These are phyloP conservation scores for Tiphia femorata DNA, from an alignment of 2,888 invertebrate genomes.

Conservation along the genomic window DNA sequence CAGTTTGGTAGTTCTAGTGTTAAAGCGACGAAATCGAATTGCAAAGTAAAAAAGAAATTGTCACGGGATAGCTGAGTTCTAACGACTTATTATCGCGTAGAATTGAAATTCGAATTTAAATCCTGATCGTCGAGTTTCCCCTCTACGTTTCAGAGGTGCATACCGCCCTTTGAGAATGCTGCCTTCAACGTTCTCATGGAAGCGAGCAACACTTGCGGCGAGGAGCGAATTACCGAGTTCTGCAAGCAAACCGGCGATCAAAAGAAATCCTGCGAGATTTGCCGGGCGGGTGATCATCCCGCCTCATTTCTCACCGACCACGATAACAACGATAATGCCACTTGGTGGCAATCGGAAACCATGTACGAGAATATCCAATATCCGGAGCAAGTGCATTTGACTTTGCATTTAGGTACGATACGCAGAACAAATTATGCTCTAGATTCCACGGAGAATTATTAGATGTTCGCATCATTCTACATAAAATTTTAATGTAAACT, in stretches of 20 bases:
- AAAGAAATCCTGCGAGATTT: slow-evolving; percentile 84
- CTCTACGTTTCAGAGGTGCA: slow-evolving; percentile 91
- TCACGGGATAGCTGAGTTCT: too few species aligned
- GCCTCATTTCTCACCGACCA: slow-evolving; percentile 88
- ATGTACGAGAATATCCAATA: slow-evolving; percentile 94
- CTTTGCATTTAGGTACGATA: slow-evolving; percentile 82
- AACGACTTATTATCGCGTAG: slow-evolving; percentile 5
- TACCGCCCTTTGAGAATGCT: slow-evolving; percentile 96
- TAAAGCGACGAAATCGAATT: too few species aligned
- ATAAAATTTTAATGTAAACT: too few species aligned
- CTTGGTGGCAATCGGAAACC: slow-evolving; percentile 99
- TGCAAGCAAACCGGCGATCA: slow-evolving; percentile 92
- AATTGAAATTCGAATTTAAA: too few species aligned
- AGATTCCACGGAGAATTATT: too few species aligned
- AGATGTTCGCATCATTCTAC: too few species aligned
- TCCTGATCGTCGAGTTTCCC: too few species aligned
- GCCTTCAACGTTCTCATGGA: slow-evolving; percentile 92
- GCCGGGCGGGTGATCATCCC: slow-evolving; percentile 78
- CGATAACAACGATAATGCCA: slow-evolving; percentile 89
- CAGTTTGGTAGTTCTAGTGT: too few species aligned
- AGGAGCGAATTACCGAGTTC: slow-evolving; percentile 80
- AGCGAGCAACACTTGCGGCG: slow-evolving; percentile 96
- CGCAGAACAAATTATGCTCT: too few species aligned
- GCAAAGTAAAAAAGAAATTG: too few species aligned
- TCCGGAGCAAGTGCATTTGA: slow-evolving; percentile 93